phyloP scores from a whole-genome alignment of 2,113 vertebrate species.

The Pleuronectes platessa region DNA sequence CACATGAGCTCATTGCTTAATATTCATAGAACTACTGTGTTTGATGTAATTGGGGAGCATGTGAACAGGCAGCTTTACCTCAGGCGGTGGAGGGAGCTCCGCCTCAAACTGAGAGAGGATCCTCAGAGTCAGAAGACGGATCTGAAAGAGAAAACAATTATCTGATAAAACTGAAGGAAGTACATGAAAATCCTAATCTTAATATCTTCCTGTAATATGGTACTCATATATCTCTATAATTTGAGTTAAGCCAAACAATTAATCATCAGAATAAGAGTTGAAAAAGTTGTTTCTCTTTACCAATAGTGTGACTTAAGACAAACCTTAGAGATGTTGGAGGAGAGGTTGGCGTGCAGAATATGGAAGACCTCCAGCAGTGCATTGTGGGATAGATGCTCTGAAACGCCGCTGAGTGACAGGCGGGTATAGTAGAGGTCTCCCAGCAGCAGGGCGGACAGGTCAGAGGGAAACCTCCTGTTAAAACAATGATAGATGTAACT shows the following conservation, averaged over 20 bases:
- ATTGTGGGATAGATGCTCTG: slow-evolving; percentile 84
- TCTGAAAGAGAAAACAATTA: slow-evolving; percentile 73
- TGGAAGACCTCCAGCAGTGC: slow-evolving; percentile 86
- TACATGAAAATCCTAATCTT: neutral
- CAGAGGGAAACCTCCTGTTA: slow-evolving; percentile 86
- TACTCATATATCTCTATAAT: neutral
- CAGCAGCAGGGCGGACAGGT: slow-evolving; percentile 88
- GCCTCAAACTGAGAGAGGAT: slow-evolving; percentile 92
- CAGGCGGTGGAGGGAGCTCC: slow-evolving; percentile 73
- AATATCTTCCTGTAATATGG: too few relatives aligned
- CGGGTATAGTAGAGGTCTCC: slow-evolving; percentile 94
- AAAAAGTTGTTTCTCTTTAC: neutral
- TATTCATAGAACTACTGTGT: neutral
- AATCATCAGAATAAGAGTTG: neutral
- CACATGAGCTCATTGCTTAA: neutral
- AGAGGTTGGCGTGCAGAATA: slow-evolving; percentile 89
- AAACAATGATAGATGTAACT: neutral
- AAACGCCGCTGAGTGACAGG: slow-evolving; percentile 88
- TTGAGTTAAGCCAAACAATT: neutral
- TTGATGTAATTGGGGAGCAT: neutral
- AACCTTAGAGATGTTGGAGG: slow-evolving; percentile 90
- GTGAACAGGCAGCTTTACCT: slow-evolving; percentile 79
- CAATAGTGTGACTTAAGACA: neutral
- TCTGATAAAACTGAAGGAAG: neutral
- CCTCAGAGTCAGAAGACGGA: slow-evolving; percentile 91